Conservation (phyloP, 2,888 invertebrate genomes). For the Barypeithes pellucidus region DNA sequence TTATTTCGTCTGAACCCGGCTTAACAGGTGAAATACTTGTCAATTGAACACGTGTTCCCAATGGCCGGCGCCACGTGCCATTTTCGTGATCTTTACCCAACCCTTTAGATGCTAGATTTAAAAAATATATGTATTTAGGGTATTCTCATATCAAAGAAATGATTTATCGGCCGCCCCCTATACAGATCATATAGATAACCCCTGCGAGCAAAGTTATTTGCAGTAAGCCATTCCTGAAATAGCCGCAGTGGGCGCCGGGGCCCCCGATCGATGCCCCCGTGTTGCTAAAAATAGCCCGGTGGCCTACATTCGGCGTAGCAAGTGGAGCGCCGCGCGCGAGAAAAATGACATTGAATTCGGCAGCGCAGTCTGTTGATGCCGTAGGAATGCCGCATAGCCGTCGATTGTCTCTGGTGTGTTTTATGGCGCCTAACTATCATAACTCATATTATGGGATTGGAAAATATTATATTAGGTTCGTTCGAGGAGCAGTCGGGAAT, state of each 20-base stretch:
- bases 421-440: slow-evolving; percentile 7
- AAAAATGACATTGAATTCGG: slow-evolving; percentile 53
- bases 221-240: slow-evolving; percentile 65
- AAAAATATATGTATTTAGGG: no score
- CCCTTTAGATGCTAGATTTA: no score
- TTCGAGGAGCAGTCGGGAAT: no score
- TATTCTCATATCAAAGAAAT: background rate
- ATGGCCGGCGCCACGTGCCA: no score
- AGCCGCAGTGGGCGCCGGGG: slow-evolving; percentile 66
- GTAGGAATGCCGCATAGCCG: slow-evolving; percentile 44
- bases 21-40: no score
- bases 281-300: slow-evolving; percentile 69
- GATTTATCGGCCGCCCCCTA: background rate
- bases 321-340: slow-evolving; percentile 44
- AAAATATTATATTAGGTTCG: no score
- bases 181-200: slow-evolving; percentile 16
- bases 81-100: no score
- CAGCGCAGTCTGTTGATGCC: slow-evolving; percentile 32
- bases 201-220: slow-evolving; percentile 12
- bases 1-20: no score
- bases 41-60: no score
- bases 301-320: slow-evolving; percentile 65
- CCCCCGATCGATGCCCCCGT: slow-evolving; percentile 68
- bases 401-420: slow-evolving; percentile 5
- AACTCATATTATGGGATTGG: no score